Conservation (phyloP, 2,888 invertebrate species). For the Pammene fasciana region DNA sequence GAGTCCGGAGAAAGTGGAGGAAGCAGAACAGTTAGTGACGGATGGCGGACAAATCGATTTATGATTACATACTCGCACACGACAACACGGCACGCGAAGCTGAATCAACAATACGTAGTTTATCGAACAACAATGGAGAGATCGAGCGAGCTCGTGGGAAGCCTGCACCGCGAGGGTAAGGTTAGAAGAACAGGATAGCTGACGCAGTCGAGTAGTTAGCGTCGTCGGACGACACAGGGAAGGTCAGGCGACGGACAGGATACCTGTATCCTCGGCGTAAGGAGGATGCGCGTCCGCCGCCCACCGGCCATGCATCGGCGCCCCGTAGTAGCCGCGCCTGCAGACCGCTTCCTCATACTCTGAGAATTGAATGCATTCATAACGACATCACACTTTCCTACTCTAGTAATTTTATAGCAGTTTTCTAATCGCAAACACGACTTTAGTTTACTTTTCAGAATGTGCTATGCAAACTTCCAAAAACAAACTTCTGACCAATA, state of each 20-base stretch:
- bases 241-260: slow-evolving; percentile 56
- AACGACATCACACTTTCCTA: slow-evolving; percentile 21
- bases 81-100: slow-evolving; percentile 32
- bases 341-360: slow-evolving; percentile 39
- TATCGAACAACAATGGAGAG: slow-evolving; percentile 31
- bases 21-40: slow-evolving; percentile 50
- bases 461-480: slow-evolving; percentile 20
- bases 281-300: slow-evolving; percentile 77
- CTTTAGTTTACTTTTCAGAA: slow-evolving; percentile 2
- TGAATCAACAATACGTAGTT: slow-evolving; percentile 26
- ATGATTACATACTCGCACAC: slow-evolving; percentile 34
- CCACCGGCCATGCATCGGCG: slow-evolving; percentile 53
- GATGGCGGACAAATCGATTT: slow-evolving; percentile 44
- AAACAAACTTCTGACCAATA: slow-evolving; percentile 31
- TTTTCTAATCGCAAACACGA: slow-evolving; percentile 2
- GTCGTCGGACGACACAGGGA: slow-evolving; percentile 45
- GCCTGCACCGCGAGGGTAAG: slow-evolving; percentile 22
- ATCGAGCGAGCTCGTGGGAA: slow-evolving; percentile 29
- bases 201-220: slow-evolving; percentile 3
- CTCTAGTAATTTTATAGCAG: not conserved
- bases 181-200: slow-evolving; percentile 14
- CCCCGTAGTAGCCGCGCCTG: slow-evolving; percentile 31
- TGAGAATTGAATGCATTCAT: slow-evolving; percentile 36
- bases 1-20: slow-evolving; percentile 57
- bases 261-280: slow-evolving; percentile 71